These are phyloP conservation scores for Phoxinus dragarum DNA, from an alignment of 2,797 vertebrate genomes.

Conservation along the genomic window DNA sequence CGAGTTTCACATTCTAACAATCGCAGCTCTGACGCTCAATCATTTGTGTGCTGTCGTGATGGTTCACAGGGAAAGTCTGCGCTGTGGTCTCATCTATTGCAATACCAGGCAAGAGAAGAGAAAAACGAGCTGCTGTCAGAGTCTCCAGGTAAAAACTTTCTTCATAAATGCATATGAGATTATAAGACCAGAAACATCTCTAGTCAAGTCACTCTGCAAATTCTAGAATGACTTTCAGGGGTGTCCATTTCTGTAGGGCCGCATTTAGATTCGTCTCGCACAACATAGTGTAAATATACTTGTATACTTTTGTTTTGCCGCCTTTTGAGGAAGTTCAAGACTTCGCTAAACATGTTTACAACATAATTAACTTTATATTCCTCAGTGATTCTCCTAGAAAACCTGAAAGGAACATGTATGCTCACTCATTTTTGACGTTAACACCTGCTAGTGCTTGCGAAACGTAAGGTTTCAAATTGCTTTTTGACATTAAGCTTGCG, in stretches of 20 bases:
- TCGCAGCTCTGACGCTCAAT: not conserved
- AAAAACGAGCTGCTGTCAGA: slow-evolving; percentile 83
- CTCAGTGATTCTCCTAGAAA: slow-evolving; percentile 8
- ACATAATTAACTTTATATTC: not conserved
- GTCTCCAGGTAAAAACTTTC: slow-evolving; percentile 82
- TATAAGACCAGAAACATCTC: not conserved
- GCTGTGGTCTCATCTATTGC: slow-evolving; percentile 96
- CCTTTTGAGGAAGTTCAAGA: not conserved
- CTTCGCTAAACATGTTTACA: not conserved
- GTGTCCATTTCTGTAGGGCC: not conserved
- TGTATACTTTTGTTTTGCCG: not conserved
- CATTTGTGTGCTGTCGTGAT: slow-evolving; percentile 12
- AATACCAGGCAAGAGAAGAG: slow-evolving; percentile 90
- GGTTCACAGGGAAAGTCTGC: slow-evolving; percentile 90
- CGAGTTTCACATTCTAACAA: not conserved
- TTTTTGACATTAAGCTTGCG: not conserved
- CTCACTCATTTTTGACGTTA: not conserved
- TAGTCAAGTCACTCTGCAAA: not conserved
- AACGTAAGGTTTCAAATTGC: not conserved
- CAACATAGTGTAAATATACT: not conserved
- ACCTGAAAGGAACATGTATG: not conserved
- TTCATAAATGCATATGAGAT: not conserved
- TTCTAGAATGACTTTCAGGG: not conserved
- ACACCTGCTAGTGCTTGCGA: no score
- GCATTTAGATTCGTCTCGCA: not conserved